A percentile compares a stretch with the other conserved stretches of the same genome.
phyloP scores from a whole-genome alignment of 2,113 vertebrate species.

The Sapayoa aenigma region DNA sequence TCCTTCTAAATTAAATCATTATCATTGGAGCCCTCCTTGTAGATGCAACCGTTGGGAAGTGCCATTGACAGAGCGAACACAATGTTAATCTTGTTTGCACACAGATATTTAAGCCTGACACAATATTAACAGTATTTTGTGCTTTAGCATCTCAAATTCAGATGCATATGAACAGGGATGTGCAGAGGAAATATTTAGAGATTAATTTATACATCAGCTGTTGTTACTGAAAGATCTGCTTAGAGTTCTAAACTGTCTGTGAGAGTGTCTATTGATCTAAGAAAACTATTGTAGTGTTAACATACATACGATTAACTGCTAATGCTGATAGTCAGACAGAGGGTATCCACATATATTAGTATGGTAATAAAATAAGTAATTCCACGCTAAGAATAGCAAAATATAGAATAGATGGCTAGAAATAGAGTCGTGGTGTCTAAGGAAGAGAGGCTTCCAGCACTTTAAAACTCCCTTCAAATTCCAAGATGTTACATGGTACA shows the following conservation, averaged over 20 bases:
- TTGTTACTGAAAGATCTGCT: neutral
- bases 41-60: slow-evolving; percentile 45
- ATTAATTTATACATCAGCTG: neutral
- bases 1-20: slow-evolving; percentile 62
- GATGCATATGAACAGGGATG: neutral
- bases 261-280: neutral
- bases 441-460: neutral
- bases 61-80: slow-evolving; percentile 18
- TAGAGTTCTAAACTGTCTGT: neutral
- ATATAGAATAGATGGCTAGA: neutral
- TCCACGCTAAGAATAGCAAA: neutral
- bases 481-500: neutral
- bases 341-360: neutral
- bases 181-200: slow-evolving; percentile 20
- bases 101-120: slow-evolving; percentile 43
- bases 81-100: slow-evolving; percentile 42
- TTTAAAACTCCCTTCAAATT: slow-evolving; percentile 11
- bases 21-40: slow-evolving; percentile 33
- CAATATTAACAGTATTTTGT: slow-evolving; percentile 40
- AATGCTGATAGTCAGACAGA: slow-evolving; percentile 18
- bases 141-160: slow-evolving; percentile 46
- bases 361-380: slow-evolving; percentile 22
- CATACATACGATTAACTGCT: neutral
- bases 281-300: neutral
- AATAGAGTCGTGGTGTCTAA: slow-evolving; percentile 22